phyloP scores from a whole-genome alignment of 2,113 vertebrate species.

The Pterophyllum scalare region DNA sequence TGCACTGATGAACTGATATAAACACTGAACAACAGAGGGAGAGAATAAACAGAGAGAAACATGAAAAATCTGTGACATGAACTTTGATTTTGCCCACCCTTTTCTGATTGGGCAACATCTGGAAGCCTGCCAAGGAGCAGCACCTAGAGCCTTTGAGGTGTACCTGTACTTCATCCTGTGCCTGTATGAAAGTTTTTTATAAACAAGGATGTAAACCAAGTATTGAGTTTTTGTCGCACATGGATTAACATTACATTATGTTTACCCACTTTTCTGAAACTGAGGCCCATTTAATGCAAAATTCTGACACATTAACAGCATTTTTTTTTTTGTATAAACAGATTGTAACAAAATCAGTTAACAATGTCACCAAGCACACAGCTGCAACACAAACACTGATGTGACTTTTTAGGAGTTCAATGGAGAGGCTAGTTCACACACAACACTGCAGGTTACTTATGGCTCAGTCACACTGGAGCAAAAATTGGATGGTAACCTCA shows the following conservation, averaged over 20 bases:
- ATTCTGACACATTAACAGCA: neutral
- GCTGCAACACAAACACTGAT: neutral
- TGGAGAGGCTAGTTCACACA: too few species aligned
- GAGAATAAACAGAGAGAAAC: slow-evolving; percentile 3
- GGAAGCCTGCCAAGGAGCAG: neutral
- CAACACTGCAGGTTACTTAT: too few species aligned
- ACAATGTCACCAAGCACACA: neutral
- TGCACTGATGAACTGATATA: slow-evolving; percentile 5
- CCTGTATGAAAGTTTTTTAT: neutral
- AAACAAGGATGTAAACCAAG: too few species aligned
- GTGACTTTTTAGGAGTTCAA: too few species aligned
- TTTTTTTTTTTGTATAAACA: too few species aligned
- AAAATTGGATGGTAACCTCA: too few species aligned
- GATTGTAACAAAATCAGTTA: neutral
- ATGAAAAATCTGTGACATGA: neutral
- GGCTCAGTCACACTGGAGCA: too few species aligned
- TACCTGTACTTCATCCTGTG: neutral
- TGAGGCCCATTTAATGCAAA: neutral
- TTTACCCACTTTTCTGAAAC: neutral
- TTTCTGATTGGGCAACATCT: neutral
- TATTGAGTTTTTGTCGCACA: neutral
- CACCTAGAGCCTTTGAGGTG: neutral
- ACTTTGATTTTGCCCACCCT: neutral
- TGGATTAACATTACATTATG: neutral
- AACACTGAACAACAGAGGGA: neutral